phyloP scores from a whole-genome alignment of 2,888 invertebrate genomes.

The Scaptodrosophila latifasciaeformis region DNA sequence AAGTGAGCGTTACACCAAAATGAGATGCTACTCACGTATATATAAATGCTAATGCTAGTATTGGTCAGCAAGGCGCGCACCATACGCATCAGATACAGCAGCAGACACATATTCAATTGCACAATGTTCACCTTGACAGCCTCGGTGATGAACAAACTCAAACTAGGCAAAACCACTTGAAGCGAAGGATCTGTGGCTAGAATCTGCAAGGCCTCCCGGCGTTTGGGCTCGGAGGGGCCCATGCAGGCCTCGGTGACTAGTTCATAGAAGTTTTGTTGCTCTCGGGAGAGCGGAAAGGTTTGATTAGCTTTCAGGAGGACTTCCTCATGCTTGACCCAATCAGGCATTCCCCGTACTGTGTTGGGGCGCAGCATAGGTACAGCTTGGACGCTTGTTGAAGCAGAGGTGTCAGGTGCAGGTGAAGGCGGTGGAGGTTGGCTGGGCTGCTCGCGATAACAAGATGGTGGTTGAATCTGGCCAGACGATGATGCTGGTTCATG shows the following conservation, averaged over 20 bases:
- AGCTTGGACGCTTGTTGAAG: neutral
- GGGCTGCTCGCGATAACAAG: too few species aligned
- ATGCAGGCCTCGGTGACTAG: slow-evolving; percentile 22
- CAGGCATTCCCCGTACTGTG: neutral
- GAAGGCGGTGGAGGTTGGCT: too few species aligned
- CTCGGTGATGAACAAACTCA: slow-evolving; percentile 27
- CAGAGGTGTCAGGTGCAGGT: too few species aligned
- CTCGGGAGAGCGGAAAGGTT: slow-evolving; percentile 24
- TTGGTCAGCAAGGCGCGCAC: slow-evolving; percentile 26
- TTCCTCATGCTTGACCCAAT: slow-evolving; percentile 21
- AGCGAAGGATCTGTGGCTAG: slow-evolving; percentile 26
- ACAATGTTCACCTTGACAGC: slow-evolving; percentile 23
- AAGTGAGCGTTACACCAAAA: neutral
- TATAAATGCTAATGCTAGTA: slow-evolving; percentile 10
- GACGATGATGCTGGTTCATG: too few species aligned
- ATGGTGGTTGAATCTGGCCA: too few species aligned
- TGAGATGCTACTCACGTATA: slow-evolving; percentile 35
- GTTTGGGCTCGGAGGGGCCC: slow-evolving; percentile 13
- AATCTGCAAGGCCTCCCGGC: slow-evolving; percentile 16
- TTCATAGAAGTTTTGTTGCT: slow-evolving; percentile 27
- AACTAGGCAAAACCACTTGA: slow-evolving; percentile 16
- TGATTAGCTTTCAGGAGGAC: slow-evolving; percentile 18
- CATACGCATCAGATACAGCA: slow-evolving; percentile 36
- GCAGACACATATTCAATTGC: slow-evolving; percentile 9
- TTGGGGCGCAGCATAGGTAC: neutral